These are phyloP conservation scores for Clupea harengus DNA, from an alignment of 2,113 vertebrate species.

Conservation along the genomic window DNA sequence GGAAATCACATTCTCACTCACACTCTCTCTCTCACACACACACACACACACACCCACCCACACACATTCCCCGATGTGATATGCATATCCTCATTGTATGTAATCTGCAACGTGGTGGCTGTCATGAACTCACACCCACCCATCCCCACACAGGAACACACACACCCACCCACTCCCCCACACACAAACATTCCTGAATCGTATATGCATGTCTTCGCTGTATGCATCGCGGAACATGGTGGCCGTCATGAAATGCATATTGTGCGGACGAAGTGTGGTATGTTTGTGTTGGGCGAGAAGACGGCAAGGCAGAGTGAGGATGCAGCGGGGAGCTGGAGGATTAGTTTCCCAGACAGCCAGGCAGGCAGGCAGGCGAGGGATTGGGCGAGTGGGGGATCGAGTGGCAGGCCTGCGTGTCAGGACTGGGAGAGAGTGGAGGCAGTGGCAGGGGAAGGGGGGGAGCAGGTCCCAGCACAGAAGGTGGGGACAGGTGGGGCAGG, in stretches of 20 bases:
- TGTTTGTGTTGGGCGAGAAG: conserved; percentile 18
- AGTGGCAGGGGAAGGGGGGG: neutral
- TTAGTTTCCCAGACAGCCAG: neutral
- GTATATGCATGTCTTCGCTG: neutral
- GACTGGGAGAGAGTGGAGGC: neutral
- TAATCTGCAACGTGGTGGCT: neutral
- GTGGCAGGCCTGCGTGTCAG: neutral
- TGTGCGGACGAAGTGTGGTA: neutral
- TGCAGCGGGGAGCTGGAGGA: no score
- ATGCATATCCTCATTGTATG: neutral
- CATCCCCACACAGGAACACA: neutral
- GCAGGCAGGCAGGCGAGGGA: neutral
- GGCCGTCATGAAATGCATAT: neutral
- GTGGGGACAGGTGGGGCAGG: conserved; percentile 50
- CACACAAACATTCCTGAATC: neutral
- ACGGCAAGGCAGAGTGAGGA: neutral
- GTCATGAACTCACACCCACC: neutral
- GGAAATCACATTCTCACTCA: neutral
- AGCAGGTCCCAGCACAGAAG: conserved; percentile 45
- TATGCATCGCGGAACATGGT: neutral
- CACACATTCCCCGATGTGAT: neutral
- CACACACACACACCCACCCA: neutral
- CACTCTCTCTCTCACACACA: neutral
- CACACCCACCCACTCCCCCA: neutral
- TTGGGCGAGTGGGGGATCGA: neutral